Conservation (phyloP, 2,797 vertebrate species). For the Macropus fuliginosus region DNA sequence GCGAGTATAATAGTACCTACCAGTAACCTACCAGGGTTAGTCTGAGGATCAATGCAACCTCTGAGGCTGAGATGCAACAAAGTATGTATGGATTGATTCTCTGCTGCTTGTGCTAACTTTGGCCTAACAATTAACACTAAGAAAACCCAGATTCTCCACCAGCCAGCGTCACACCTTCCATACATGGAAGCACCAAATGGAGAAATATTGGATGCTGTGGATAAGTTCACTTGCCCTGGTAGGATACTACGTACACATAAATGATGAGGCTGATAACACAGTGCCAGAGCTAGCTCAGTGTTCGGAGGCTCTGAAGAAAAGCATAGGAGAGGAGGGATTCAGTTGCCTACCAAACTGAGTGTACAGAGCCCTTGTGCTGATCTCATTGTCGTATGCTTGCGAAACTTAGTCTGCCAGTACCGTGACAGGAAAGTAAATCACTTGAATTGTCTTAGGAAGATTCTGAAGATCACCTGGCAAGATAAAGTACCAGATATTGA, state of each 20-base stretch:
- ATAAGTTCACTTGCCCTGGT: background rate
- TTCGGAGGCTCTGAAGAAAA: background rate
- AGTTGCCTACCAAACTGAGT: background rate
- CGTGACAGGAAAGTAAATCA: background rate
- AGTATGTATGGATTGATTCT: background rate
- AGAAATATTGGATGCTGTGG: background rate
- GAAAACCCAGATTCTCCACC: background rate
- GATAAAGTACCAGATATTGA: background rate
- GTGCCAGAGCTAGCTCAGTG: background rate
- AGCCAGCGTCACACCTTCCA: background rate
- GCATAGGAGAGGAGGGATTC: background rate
- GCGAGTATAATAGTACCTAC: background rate
- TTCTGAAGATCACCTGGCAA: background rate
- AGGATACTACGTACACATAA: background rate
- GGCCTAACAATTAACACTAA: background rate
- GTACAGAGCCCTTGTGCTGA: background rate
- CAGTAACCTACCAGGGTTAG: too few relatives aligned
- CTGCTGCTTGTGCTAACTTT: background rate
- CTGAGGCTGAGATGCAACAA: background rate
- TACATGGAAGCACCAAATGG: background rate
- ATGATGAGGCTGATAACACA: background rate
- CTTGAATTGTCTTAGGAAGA: background rate
- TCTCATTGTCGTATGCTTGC: background rate
- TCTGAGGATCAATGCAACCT: background rate
- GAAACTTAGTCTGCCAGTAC: background rate